Percentiles rank a stretch among this genome's conserved stretches.
phyloP scores from a whole-genome alignment of 2,888 invertebrate species.

The Adelphocoris suturalis region DNA sequence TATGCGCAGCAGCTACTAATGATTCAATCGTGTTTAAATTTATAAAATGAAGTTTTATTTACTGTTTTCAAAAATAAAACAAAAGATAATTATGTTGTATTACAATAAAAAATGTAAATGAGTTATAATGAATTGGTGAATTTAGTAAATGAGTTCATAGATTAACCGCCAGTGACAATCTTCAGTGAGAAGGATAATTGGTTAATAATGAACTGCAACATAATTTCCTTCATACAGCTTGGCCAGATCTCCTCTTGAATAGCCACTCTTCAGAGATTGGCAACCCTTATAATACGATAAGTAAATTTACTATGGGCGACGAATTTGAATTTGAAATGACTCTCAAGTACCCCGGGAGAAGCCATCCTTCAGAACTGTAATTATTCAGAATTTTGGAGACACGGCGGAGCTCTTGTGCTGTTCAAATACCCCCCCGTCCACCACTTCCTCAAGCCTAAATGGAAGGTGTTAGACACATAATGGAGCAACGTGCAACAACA shows the following conservation, averaged over 20 bases:
- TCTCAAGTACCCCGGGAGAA: slow-evolving; percentile 7
- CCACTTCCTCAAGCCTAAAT: neutral
- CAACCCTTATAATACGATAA: slow-evolving; percentile 23
- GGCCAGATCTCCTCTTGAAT: neutral
- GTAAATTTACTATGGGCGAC: neutral
- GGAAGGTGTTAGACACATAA: slow-evolving; percentile 11
- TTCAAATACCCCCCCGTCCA: neutral
- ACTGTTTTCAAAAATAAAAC: no score
- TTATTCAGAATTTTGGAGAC: slow-evolving; percentile 26
- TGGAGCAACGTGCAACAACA: slow-evolving; percentile 22
- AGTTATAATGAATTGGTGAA: no score
- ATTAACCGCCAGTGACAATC: no score
- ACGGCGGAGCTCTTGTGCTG: neutral
- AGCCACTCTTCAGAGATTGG: neutral
- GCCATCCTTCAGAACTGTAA: neutral
- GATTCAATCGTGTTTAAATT: no score
- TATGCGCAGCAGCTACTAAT: no score
- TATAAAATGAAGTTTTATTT: no score
- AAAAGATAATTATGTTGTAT: no score
- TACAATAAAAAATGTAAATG: no score
- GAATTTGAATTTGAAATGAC: slow-evolving; percentile 46
- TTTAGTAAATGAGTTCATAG: no score
- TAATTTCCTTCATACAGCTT: neutral
- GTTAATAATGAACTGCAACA: no score
- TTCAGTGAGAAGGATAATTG: no score